Evolutionary conservation across 2,113 vertebrate species (phyloP).

Genomic region (Anarhynchus alexandrinus): DNA sequence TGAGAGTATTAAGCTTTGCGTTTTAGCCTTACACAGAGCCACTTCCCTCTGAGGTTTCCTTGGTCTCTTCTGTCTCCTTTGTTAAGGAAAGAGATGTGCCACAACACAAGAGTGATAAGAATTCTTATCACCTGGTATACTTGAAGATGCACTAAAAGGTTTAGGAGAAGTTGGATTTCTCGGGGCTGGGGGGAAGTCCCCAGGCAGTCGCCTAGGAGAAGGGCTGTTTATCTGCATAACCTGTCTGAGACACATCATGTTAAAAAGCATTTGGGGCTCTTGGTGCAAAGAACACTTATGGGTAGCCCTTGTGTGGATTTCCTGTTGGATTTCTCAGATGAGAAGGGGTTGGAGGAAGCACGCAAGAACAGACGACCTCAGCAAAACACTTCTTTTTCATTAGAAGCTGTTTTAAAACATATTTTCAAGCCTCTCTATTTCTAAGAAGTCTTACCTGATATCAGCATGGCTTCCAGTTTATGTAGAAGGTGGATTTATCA

Average conservation of each 20-base stretch:
- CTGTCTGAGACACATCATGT: background rate
- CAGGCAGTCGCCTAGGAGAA: background rate
- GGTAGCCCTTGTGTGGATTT: background rate
- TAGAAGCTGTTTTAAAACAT: background rate
- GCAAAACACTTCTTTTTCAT: background rate
- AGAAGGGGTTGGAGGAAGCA: background rate
- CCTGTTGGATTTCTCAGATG: background rate
- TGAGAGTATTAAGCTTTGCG: background rate
- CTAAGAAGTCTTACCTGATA: background rate
- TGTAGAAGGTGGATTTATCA: background rate
- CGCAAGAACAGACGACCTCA: background rate
- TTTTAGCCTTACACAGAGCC: background rate
- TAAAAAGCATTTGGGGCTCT: background rate
- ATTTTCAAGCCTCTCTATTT: background rate
- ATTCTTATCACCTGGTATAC: background rate
- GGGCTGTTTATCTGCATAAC: background rate
- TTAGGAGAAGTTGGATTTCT: background rate
- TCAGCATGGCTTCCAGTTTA: background rate
- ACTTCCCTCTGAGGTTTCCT: background rate
- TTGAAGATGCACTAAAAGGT: constrained; percentile 5
- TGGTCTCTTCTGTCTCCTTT: background rate
- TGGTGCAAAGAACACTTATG: background rate
- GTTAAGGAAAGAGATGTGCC: background rate
- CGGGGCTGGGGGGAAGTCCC: fast-evolving
- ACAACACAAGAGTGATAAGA: background rate